phyloP scores from a whole-genome alignment of 1,140 invertebrate species.

The Drosophila tropicalis region DNA sequence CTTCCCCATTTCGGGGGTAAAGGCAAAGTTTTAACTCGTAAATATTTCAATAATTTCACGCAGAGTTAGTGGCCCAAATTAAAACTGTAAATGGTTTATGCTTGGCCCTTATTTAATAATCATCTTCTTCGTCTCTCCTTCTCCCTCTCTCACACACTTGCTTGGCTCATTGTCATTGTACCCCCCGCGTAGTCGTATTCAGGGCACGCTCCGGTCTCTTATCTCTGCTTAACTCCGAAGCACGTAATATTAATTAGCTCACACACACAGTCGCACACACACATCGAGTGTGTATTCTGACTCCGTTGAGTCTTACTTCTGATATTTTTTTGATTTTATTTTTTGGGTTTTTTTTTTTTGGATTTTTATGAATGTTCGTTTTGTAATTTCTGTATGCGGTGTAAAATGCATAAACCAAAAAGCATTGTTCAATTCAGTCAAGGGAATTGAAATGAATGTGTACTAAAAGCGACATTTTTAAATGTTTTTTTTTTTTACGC shows the following conservation, averaged over 20 bases:
- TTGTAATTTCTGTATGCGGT: slow-evolving; percentile 35
- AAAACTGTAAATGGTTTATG: slow-evolving; percentile 20
- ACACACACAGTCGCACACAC: slow-evolving; percentile 41
- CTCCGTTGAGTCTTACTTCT: slow-evolving; percentile 5
- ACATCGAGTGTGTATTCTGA: neutral
- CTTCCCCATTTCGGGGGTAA: neutral
- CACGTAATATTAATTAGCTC: slow-evolving; percentile 77
- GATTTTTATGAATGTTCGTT: slow-evolving; percentile 20
- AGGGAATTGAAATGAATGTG: slow-evolving; percentile 29
- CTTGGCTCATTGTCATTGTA: slow-evolving; percentile 12
- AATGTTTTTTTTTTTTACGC: neutral
- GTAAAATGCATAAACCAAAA: slow-evolving; percentile 1
- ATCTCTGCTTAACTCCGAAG: slow-evolving; percentile 45
- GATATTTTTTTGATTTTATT: neutral
- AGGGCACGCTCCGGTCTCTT: slow-evolving; percentile 62
- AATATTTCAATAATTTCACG: slow-evolving; percentile 50
- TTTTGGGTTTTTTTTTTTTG: slow-evolving; percentile 24
- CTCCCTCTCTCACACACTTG: neutral
- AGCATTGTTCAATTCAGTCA: slow-evolving; percentile 17
- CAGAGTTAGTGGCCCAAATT: slow-evolving; percentile 49
- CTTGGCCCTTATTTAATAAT: slow-evolving; percentile 51
- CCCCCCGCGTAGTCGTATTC: slow-evolving; percentile 49
- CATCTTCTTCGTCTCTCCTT: slow-evolving; percentile 3
- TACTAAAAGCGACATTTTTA: slow-evolving; percentile 47
- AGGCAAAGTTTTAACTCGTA: neutral